Conservation (phyloP, 1,140 invertebrate species). For the Achatina immaculata region DNA sequence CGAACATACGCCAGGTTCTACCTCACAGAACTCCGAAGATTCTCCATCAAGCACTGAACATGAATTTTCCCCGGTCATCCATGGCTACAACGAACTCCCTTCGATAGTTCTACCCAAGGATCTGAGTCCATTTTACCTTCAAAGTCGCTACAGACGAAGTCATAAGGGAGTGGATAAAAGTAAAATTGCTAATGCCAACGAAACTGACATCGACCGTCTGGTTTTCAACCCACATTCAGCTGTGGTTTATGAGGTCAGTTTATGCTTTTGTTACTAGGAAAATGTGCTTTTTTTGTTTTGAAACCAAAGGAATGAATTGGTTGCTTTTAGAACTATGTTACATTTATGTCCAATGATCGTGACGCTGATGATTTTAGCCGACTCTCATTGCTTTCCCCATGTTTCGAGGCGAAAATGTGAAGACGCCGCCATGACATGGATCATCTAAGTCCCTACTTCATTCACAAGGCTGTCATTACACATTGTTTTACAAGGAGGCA, state of each 20-base stretch:
- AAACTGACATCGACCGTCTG: slow-evolving; percentile 80
- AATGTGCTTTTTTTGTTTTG: no score
- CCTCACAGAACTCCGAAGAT: not conserved
- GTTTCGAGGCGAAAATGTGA: no score
- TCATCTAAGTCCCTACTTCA: no score
- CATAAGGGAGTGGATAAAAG: slow-evolving; percentile 76
- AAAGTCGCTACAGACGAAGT: not conserved
- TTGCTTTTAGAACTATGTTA: not conserved
- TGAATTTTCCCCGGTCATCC: not conserved
- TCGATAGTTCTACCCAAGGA: slow-evolving; percentile 10
- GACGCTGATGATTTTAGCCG: no score
- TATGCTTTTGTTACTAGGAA: not conserved
- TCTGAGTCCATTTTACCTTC: not conserved
- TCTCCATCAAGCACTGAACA: not conserved
- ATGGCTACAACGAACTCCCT: not conserved
- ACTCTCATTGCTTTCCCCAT: no score
- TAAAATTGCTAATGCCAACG: slow-evolving; percentile 76
- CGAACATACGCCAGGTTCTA: no score
- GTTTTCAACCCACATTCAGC: slow-evolving; percentile 93
- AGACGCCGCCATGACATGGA: no score
- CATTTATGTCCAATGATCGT: no score
- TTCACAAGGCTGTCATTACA: no score
- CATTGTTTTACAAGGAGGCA: no score
- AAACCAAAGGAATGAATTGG: not conserved
- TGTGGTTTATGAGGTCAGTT: slow-evolving; percentile 82